Evolutionary conservation across 2,113 vertebrate species (phyloP).

Genomic region (Otolemur garnettii): DNA sequence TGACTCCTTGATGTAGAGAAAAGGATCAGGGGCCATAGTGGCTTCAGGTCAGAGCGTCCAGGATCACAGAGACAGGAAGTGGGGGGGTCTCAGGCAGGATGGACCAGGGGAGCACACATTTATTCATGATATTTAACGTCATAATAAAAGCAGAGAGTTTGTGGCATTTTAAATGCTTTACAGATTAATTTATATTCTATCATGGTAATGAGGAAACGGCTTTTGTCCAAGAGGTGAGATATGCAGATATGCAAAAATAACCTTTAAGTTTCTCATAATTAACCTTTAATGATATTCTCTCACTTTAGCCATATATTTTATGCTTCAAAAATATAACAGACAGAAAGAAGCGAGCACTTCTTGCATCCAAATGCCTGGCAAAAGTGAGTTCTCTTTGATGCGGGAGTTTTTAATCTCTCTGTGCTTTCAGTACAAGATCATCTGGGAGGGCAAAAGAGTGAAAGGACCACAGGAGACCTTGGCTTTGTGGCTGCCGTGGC

Average conservation of each 20-base stretch:
- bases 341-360: not conserved
- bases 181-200: slow-evolving; percentile 85
- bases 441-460: not conserved
- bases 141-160: slow-evolving; percentile 75
- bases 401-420: not conserved
- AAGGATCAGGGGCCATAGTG: not conserved
- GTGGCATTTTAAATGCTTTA: slow-evolving; percentile 82
- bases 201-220: slow-evolving; percentile 81
- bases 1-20: fast-evolving
- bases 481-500: fast-evolving
- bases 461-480: fast-evolving
- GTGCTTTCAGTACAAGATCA: not conserved
- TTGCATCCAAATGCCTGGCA: slow-evolving; percentile 63
- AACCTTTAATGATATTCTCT: slow-evolving; percentile 88
- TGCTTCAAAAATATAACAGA: slow-evolving; percentile 68
- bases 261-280: slow-evolving; percentile 89
- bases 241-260: slow-evolving; percentile 90
- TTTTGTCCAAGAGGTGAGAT: slow-evolving; percentile 90
- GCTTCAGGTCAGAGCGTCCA: not conserved
- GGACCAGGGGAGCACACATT: not conserved
- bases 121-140: slow-evolving; percentile 60
- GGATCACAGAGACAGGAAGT: not conserved
- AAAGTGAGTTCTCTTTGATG: not conserved
- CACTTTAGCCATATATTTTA: slow-evolving; percentile 76
- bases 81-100: fast-evolving